Base-by-base conservation (phyloP, 2,797 vertebrate genomes). In the Sparidentex hasta region DNA sequence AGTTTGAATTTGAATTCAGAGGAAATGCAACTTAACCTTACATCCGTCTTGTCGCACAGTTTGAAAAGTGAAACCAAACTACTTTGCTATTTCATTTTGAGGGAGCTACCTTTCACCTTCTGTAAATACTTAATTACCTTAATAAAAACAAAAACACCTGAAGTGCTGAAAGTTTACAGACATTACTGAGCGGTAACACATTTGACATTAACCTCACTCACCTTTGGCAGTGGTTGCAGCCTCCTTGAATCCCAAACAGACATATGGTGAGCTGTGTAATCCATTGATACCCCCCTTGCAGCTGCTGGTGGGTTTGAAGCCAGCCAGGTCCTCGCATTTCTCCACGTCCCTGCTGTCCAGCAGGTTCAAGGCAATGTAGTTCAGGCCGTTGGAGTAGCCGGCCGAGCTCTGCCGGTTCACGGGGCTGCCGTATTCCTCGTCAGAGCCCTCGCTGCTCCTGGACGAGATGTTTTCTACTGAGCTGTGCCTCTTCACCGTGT, bases 281-380 rank as follows among this genome's bases (percentile, higher is more conserved):
- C 94, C 92, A 85, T 90, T 89, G 86, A 94, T 81, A 4, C 85
- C 93, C 44, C 88, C 92, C 84, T 95, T 95, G 87, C 94, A 95
- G 92, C 93, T 92, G 88, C 87, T 92, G 69, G 92, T 65, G 47
- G 91, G 71, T 74, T 94, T 93, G 82, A 94, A 94, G 79, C 90
- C 89, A 4, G 90, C 88, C 76, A 92, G 82, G 56, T 92, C 91
- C 16, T 93, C 89, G 3, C 90, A 92, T 68, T 92, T 93, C 87
- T 91, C 90, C 74, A 87, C 59, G 4, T 84, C 87, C 61, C 90
- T 70, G 77, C 89, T 94, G 70, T 96, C 95, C 1, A 92, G 92
- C 77, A 97, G 95, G 95, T 97, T 97, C 92, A 98, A 92, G 84
- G 97, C 96, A n/a, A 98, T 97, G 93, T 98, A 98, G 94, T 97